Conservation (phyloP, 2,888 invertebrate species). For the Mallateleia sp. region DNA sequence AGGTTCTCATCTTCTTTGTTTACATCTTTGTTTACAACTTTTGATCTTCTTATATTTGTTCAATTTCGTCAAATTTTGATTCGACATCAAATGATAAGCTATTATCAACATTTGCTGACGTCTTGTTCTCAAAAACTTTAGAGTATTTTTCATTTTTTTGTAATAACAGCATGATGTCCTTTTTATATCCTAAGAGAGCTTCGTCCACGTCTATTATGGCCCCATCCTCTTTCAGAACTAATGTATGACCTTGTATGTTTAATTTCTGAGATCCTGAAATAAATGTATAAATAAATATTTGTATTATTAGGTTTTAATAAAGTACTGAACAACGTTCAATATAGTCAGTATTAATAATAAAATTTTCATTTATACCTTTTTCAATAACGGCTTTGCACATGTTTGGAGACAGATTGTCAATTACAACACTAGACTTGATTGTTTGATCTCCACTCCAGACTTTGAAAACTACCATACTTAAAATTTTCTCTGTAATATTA, state of each 20-base stretch:
- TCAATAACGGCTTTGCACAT: constrained; percentile 39
- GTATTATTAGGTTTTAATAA: constrained; percentile 6
- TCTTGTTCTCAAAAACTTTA: constrained; percentile 2
- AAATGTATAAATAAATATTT: constrained; percentile 19
- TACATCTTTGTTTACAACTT: constrained; percentile 3
- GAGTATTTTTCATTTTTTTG: constrained; percentile 34
- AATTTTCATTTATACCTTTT: constrained; percentile 31
- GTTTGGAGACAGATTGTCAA: constrained; percentile 35
- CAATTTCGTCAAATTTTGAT: constrained; percentile 8
- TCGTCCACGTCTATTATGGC: constrained; percentile 44
- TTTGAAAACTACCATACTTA: constrained; percentile 43
- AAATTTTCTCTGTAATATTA: constrained; percentile 10
- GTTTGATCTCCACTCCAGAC: constrained; percentile 39
- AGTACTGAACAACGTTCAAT: background rate
- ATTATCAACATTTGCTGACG: constrained; percentile 22
- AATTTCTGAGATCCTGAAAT: constrained; percentile 39
- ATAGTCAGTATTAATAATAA: constrained; percentile 2
- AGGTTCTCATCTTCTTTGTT: constrained; percentile 17
- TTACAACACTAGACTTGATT: constrained; percentile 18
- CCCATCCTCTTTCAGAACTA: constrained; percentile 34
- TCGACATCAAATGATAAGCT: constrained; percentile 1
- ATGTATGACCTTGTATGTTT: constrained; percentile 32
- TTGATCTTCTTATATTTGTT: constrained; percentile 4
- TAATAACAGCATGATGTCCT: constrained; percentile 30
- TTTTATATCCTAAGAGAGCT: constrained; percentile 31